Conservation (phyloP, 2,888 invertebrate species). For the Chorisops tibialis region DNA sequence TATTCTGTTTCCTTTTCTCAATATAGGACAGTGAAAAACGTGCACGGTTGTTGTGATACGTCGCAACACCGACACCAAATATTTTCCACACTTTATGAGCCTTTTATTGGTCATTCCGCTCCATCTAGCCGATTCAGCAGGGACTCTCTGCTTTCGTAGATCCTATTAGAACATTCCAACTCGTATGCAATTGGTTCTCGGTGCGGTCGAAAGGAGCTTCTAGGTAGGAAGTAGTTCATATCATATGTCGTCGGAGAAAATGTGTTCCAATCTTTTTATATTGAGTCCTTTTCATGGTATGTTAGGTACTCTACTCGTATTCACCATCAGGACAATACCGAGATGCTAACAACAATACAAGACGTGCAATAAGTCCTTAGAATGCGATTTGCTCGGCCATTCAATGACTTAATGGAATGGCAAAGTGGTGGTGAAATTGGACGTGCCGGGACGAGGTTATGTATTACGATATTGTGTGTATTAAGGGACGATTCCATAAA, state of each 20-base stretch:
- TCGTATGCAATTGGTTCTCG: not conserved
- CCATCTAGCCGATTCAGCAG: not conserved
- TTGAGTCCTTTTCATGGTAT: slow-evolving; percentile 13
- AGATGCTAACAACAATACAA: slow-evolving; percentile 10
- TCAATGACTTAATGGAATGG: slow-evolving; percentile 25
- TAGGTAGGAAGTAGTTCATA: slow-evolving; percentile 14
- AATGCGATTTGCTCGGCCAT: slow-evolving; percentile 28
- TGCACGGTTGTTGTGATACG: slow-evolving; percentile 29
- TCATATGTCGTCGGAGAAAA: not conserved
- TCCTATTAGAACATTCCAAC: slow-evolving; percentile 13
- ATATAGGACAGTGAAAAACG: slow-evolving; percentile 12
- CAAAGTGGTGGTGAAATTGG: slow-evolving; percentile 6
- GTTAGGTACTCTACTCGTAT: not conserved
- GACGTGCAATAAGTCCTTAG: slow-evolving; percentile 33
- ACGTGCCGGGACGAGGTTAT: not conserved
- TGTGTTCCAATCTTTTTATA: slow-evolving; percentile 14
- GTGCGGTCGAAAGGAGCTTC: not conserved
- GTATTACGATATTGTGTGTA: too few species aligned
- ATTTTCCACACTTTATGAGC: slow-evolving; percentile 30
- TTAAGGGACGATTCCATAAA: too few species aligned
- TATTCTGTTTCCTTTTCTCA: not conserved
- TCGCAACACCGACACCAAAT: slow-evolving; percentile 28
- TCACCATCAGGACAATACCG: slow-evolving; percentile 8
- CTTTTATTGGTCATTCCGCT: slow-evolving; percentile 32
- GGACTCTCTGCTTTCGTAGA: slow-evolving; percentile 2